Base-by-base conservation (phyloP, 2,888 invertebrate species). In the Gryllus longicercus region DNA sequence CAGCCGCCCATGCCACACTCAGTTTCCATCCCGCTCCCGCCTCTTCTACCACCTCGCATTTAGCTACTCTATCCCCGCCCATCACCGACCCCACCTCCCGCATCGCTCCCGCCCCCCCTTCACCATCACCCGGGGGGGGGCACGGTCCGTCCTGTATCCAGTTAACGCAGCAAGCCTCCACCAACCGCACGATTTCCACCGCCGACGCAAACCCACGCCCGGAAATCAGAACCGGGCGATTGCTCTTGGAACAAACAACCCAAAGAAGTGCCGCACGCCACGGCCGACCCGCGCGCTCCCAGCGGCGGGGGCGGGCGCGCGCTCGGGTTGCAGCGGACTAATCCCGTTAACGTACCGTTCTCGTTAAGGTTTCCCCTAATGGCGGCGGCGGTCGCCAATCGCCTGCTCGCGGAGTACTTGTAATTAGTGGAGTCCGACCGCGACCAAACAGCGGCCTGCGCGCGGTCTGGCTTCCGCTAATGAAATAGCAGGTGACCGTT, bases 331-430 rank as follows among this genome's bases (percentile, higher is more conserved):
- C 63, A 63, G 16, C 63, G 63, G 16, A 63, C 63, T 63, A 63
- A 63, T 63, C 63, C 63, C 63, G 63, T 63, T 63, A 63, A 16
- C 63, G 63, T 63, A 63, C 63, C 63, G 63, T 63, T 63, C 63
- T 63, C 63, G 63, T 63, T 63, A 63, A 63, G 63, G 63, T 63
- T 63, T 63, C 63, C 63, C 63, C 63, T 63, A 63, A 63, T 63
- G 63, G 63, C 63, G n/a, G 63, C 63, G 16, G 63, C n/a, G 63
- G 63, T 63, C 63, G 63, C 63, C 63, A 14, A 63, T 63, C 63
- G 63, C 63, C 14, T 63, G 63, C 63, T 8, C 63, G 63, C 63
- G n/a, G 63, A 63, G 63, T 63, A 63, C 63, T 63, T 63, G 63
- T 63, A 63, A 63, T 63, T 63, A 63, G 63, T 16, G 14, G n/a